Conservation (phyloP, 1,140 invertebrate species). For the Chlorops oryzae region DNA sequence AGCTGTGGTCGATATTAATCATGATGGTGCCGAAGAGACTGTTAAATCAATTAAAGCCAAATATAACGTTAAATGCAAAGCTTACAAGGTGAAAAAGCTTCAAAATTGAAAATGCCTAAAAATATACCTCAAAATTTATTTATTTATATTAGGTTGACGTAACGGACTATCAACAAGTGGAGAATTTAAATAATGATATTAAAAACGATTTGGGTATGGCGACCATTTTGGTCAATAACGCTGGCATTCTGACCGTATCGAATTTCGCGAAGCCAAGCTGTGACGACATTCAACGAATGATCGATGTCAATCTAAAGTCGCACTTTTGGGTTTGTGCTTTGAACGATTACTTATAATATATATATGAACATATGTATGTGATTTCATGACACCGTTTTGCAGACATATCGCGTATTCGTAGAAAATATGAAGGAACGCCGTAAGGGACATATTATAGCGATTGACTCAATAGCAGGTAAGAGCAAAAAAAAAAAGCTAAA, state of each 20-base stretch:
- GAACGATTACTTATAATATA: neutral
- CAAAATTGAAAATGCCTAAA: neutral
- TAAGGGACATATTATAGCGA: slow-evolving; percentile 76
- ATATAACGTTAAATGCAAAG: slow-evolving; percentile 13
- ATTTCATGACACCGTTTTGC: too few relatives aligned
- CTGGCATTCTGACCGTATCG: slow-evolving; percentile 11
- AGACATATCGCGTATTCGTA: slow-evolving; percentile 60
- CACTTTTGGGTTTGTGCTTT: slow-evolving; percentile 11
- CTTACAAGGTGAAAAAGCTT: slow-evolving; percentile 13
- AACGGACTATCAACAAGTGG: slow-evolving; percentile 6
- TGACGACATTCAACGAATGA: slow-evolving; percentile 4
- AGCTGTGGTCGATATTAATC: slow-evolving; percentile 10
- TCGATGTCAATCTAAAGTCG: slow-evolving; percentile 16
- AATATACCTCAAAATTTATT: neutral
- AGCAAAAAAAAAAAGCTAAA: too few relatives aligned
- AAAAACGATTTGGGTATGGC: slow-evolving; percentile 13
- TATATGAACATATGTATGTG: too few relatives aligned
- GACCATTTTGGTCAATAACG: slow-evolving; percentile 21
- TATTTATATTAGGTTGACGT: slow-evolving; percentile 9
- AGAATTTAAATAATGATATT: slow-evolving; percentile 8
- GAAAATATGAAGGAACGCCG: slow-evolving; percentile 76
- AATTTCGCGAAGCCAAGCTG: neutral
- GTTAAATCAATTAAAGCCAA: slow-evolving; percentile 6
- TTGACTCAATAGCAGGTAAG: slow-evolving; percentile 69
- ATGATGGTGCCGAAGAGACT: slow-evolving; percentile 5